These are phyloP conservation scores for Oncopodura yosiiana DNA, from an alignment of 1,140 invertebrate genomes.

Conservation along the genomic window DNA sequence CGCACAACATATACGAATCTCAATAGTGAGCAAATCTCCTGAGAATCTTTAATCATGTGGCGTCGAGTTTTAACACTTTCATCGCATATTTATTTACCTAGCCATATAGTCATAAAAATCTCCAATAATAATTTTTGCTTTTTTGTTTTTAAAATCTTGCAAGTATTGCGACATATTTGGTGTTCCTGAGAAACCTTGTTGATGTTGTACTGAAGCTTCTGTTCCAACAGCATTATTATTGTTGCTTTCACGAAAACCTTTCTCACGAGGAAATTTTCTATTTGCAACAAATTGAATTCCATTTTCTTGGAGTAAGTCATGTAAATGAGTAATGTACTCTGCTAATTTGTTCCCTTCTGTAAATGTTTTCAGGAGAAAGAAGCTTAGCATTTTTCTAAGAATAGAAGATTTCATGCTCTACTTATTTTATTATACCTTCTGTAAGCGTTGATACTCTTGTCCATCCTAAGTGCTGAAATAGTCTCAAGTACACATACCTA, in stretches of 20 bases:
- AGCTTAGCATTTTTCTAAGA: too few relatives aligned
- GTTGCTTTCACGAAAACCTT: neutral
- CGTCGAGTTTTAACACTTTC: too few relatives aligned
- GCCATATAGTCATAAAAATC: constrained; percentile 61
- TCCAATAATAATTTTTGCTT: constrained; percentile 63
- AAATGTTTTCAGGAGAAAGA: too few relatives aligned
- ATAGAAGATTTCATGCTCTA: too few relatives aligned
- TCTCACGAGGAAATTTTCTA: constrained; percentile 54
- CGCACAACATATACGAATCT: too few relatives aligned
- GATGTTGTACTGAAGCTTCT: too few relatives aligned
- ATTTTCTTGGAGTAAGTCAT: constrained; percentile 52
- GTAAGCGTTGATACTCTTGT: constrained; percentile 60
- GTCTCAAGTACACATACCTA: constrained; percentile 55
- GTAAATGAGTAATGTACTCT: constrained; percentile 63
- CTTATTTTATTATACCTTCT: too few relatives aligned
- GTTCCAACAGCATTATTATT: neutral
- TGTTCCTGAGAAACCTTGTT: constrained; percentile 21
- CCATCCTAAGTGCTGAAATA: constrained; percentile 59
- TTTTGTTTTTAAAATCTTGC: constrained; percentile 54
- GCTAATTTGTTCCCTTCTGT: constrained; percentile 71
- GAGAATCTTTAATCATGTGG: too few relatives aligned
- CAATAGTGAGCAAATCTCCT: too few relatives aligned
- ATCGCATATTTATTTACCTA: constrained; percentile 37
- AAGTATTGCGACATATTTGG: constrained; percentile 49
- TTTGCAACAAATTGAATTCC: constrained; percentile 58